phyloP scores from a whole-genome alignment of 2,888 invertebrate species.

The Ceriagrion tenellum region DNA sequence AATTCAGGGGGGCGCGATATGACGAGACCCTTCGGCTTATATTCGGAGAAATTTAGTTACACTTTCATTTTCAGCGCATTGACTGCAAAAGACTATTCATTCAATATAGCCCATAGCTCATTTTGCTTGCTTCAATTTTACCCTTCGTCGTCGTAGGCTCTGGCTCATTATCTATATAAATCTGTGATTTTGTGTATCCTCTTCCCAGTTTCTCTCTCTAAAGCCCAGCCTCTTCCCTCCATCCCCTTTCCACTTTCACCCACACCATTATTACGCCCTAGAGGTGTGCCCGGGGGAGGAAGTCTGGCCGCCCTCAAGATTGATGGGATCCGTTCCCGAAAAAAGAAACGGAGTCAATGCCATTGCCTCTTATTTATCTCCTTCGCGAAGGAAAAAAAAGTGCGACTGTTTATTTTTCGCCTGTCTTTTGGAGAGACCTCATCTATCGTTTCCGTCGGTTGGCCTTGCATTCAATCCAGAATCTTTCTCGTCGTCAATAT shows the following conservation, averaged over 20 bases:
- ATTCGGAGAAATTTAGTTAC: no score
- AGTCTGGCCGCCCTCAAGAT: neutral
- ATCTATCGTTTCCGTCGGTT: neutral
- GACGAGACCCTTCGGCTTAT: no score
- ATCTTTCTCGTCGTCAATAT: no score
- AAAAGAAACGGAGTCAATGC: neutral
- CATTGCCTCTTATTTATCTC: neutral
- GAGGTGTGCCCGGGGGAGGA: neutral
- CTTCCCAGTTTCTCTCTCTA: neutral
- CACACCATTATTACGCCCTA: neutral
- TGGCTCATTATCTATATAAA: no score
- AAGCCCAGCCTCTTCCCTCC: neutral
- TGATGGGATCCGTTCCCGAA: neutral
- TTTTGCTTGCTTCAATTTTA: no score
- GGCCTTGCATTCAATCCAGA: neutral
- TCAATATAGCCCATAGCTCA: no score
- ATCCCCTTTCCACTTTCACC: neutral
- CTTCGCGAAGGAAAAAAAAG: neutral
- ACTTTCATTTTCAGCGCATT: no score
- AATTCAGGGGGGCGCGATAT: no score
- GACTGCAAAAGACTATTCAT: no score
- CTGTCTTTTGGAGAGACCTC: neutral
- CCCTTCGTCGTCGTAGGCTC: no score
- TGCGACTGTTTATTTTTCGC: neutral
- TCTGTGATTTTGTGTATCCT: neutral